Conservation (phyloP, 2,797 vertebrate species). For the Diceros bicornis region DNA sequence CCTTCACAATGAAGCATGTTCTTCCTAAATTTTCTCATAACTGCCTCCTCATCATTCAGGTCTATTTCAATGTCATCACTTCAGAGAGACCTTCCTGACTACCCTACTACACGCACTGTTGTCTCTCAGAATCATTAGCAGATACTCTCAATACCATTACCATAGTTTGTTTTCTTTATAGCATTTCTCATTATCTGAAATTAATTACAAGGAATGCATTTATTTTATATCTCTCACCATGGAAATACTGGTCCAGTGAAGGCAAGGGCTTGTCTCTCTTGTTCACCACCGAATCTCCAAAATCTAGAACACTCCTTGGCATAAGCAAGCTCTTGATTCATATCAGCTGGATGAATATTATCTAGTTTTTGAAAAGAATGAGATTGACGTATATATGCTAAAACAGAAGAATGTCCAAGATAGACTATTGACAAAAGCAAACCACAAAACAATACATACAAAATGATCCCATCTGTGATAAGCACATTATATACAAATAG, state of each 20-base stretch:
- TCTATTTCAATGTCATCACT: background rate
- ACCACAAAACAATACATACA: background rate
- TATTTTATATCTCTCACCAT: background rate
- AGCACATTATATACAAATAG: background rate
- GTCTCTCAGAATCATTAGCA: background rate
- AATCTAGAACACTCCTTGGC: background rate
- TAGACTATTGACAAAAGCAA: background rate
- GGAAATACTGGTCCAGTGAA: background rate
- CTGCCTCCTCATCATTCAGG: background rate
- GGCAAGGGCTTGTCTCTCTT: background rate
- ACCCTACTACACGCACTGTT: background rate
- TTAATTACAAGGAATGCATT: background rate
- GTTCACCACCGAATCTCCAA: background rate
- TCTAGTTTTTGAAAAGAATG: background rate
- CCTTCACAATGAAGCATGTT: background rate
- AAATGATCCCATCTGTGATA: background rate
- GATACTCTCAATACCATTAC: background rate
- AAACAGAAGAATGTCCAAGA: background rate
- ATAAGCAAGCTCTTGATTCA: background rate
- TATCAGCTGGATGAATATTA: background rate
- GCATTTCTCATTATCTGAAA: background rate
- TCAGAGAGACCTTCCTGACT: background rate
- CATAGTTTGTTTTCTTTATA: background rate
- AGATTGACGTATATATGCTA: background rate
- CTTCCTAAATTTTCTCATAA: background rate